phyloP scores from a whole-genome alignment of 2,797 vertebrate genomes.

The Centroberyx gerrardi region DNA sequence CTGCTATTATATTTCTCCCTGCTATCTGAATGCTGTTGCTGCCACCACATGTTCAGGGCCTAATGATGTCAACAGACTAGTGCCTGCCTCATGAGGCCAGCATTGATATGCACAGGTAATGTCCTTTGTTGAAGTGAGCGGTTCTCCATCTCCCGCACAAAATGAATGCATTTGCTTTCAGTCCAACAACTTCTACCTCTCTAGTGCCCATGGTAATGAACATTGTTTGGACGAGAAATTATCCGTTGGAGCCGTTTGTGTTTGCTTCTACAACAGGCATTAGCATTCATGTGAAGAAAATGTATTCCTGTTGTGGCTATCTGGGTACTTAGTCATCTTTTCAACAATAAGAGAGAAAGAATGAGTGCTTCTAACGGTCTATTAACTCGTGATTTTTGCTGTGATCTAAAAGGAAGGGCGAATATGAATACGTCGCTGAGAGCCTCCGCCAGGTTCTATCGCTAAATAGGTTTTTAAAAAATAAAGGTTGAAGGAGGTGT shows the following conservation, averaged over 20 bases:
- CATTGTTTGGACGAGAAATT: conserved; percentile 49
- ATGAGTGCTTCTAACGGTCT: conserved; percentile 19
- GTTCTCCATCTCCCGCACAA: conserved; percentile 7
- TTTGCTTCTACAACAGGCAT: conserved; percentile 47
- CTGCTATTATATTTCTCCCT: background rate
- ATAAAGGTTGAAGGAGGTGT: too few species aligned
- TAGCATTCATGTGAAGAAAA: conserved; percentile 42
- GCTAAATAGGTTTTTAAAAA: background rate
- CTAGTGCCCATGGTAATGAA: conserved; percentile 53
- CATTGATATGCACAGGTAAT: conserved; percentile 35
- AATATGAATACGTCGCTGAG: background rate
- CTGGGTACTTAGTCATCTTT: conserved; percentile 42
- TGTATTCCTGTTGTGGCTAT: conserved; percentile 29
- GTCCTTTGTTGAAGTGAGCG: background rate
- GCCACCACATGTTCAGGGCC: background rate
- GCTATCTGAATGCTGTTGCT: background rate
- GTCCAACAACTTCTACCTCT: conserved; percentile 21
- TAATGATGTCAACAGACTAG: conserved; percentile 24
- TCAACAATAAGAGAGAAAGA: conserved; percentile 16
- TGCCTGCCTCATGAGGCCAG: conserved; percentile 1
- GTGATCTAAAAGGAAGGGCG: conserved; percentile 1
- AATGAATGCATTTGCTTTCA: conserved; percentile 39
- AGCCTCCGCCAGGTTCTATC: background rate
- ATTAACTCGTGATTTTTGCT: conserved; percentile 17
- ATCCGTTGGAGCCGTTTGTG: conserved; percentile 39